phyloP scores from a whole-genome alignment of 2,888 invertebrate genomes.

The Archips xylosteana region DNA sequence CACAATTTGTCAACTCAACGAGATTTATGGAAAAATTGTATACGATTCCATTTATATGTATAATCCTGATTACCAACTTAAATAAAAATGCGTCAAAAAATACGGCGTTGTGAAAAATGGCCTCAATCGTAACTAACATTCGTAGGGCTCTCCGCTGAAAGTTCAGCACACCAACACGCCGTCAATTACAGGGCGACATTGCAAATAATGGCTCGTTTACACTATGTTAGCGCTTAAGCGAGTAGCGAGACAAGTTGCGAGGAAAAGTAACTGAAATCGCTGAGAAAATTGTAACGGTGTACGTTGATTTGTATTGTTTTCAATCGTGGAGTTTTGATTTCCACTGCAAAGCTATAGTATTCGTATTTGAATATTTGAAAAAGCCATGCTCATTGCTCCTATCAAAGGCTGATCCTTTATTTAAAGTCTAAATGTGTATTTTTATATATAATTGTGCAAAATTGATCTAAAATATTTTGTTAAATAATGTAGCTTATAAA shows the following conservation, averaged over 20 bases:
- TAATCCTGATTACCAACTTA: too few species aligned
- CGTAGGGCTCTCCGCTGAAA: neutral
- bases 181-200: conserved; percentile 27
- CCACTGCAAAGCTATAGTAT: neutral
- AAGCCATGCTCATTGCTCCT: too few species aligned
- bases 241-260: neutral
- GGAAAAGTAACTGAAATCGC: neutral
- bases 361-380: too few species aligned
- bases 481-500: too few species aligned
- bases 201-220: conserved; percentile 14
- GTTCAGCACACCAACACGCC: conserved; percentile 15
- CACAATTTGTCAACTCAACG: too few species aligned
- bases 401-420: too few species aligned
- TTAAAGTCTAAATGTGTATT: too few species aligned
- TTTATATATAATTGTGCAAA: too few species aligned
- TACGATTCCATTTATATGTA: too few species aligned
- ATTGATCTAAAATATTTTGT: too few species aligned
- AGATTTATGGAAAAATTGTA: too few species aligned
- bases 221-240: conserved; percentile 6
- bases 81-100: neutral
- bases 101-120: neutral
- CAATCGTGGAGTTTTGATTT: neutral
- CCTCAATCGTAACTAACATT: neutral
- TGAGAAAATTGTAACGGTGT: neutral
- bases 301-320: too few species aligned